Evolutionary conservation across 2,113 vertebrate genomes (phyloP), one percentile per base, ranked within the genome.

Genomic region (Austrofundulus limnaeus): DNA sequence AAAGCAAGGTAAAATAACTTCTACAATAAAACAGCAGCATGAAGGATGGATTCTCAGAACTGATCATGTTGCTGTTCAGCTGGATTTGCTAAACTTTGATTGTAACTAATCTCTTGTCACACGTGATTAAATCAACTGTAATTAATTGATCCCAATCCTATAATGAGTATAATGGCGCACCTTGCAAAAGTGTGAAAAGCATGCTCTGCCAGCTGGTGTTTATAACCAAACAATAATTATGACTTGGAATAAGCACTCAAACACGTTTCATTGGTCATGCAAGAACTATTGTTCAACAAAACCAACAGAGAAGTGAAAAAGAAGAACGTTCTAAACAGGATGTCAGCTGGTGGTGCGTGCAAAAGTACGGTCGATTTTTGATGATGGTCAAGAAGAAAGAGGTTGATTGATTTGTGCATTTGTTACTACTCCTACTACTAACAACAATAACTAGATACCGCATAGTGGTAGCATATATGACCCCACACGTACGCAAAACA

Each of bases 21-120:
- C 15, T 12, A 15, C 12, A 41, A 41, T 2, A 9, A 34, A 34
- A 34, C 31, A 34, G 31, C 5, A 34, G 8, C 31, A 34, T 5
- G 31, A 34, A 34, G 31, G 5, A 34, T 34, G 31, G 31, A 34
- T 34, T 34, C 31, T 34, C 9, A 41, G 15, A 41, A 41, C 39
- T 41, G 39, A 41, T 41, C 15, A 15, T 41, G 39, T 41, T 41
- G 14, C 13, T 41, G 39, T 15, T 5, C 39, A 21, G n/a, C 58
- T 45, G 39, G n/a, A 64, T 53, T 64, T 53, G 42, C 11, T 64
- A 17, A 45, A 10, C 24, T 21, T 23, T 55, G 51, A 66, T 66
- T 53, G 37, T 23, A 38, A 49, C 11, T 39, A 57, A 57, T 48
- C 37, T 55, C 45, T 42, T n/a, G 55, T 66, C 45, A 38, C 19